Base-by-base conservation (phyloP, 2,888 invertebrate species). In the Maniola hyperantus region DNA sequence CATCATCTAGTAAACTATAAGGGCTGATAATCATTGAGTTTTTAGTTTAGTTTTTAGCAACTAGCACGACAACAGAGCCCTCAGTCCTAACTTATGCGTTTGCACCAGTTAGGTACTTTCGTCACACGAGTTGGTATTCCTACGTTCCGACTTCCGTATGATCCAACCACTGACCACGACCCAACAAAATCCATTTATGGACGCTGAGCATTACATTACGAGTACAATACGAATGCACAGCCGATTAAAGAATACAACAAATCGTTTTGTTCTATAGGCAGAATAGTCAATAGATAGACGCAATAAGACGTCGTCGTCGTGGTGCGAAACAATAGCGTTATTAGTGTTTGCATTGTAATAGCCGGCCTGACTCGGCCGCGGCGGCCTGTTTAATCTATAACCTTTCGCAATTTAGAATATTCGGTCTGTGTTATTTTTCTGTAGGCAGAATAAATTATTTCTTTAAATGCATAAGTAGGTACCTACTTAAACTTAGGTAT, bases 331-430 rank as follows among this genome's bases (percentile, higher is more conserved):
- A 79, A 76, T 74, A 75, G 76, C 77, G 73, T 73, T 76, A 79
- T 80, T 69, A 66, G 77, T 76, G 73, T 77, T 77, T 77, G 77
- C 79, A 80, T 78, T 79, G 72, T 76, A 78, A 79, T 79, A 76
- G 78, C 76, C 78, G 76, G 79, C 72, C 72, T 70, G 72, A 64
- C 61, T 73, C 20, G 75, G 77, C 77, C 61, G 73, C 20, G 75
- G 77, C 77, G 78, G 74, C 76, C 72, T 77, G 77, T 80, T 83
- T 79, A 77, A 82, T 81, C 79, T 78, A 67, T 79, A 79, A 83
- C 82, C 82, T 84, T 84, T 82, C 77, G 76, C 39, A 50, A 63
- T 68, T 68, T 55, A 62, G 68, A 62, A 36, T 58, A 67, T 59
- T 15, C 20, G 42, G 46, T 62, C 46, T 65, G 55, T 68, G 48